phyloP scores from a whole-genome alignment of 2,888 invertebrate species.

The Odontocolon sp. region DNA sequence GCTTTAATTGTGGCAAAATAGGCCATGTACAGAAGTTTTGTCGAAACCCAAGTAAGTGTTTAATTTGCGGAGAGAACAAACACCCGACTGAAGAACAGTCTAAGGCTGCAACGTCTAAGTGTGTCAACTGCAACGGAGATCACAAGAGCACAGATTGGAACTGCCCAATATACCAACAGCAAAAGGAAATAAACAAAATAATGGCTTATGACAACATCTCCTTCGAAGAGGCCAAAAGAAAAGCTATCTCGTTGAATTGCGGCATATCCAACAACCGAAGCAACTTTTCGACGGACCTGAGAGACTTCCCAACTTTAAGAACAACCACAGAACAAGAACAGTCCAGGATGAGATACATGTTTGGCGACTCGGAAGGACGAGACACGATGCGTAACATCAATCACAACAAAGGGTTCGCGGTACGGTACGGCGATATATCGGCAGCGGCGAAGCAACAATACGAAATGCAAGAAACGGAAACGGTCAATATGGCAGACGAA shows the following conservation, averaged over 20 bases:
- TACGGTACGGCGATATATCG: not conserved
- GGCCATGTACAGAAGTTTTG: slow-evolving; percentile 19
- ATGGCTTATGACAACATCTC: slow-evolving; percentile 20
- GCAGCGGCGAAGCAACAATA: not conserved
- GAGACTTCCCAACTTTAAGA: slow-evolving; percentile 9
- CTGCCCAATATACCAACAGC: not conserved
- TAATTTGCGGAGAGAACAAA: not conserved
- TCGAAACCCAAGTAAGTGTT: not conserved
- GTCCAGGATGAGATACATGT: not conserved
- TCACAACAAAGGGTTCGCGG: not conserved
- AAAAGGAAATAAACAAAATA: slow-evolving; percentile 5
- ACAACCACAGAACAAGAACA: not conserved
- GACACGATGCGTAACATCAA: not conserved
- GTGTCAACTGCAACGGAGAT: not conserved
- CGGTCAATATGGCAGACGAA: not conserved
- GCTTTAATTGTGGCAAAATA: slow-evolving; percentile 6
- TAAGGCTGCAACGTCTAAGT: not conserved
- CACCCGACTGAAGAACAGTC: not conserved
- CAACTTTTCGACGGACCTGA: not conserved
- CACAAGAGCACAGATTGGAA: not conserved
- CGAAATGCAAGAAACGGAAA: not conserved
- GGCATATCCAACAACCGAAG: not conserved
- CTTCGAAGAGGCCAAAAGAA: slow-evolving; percentile 15
- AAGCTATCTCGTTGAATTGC: not conserved
- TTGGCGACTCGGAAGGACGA: not conserved